Evolutionary conservation across 2,113 vertebrate genomes (phyloP), one percentile per base, ranked within the genome.

Genomic region (Oreochromis tanganicae): DNA sequence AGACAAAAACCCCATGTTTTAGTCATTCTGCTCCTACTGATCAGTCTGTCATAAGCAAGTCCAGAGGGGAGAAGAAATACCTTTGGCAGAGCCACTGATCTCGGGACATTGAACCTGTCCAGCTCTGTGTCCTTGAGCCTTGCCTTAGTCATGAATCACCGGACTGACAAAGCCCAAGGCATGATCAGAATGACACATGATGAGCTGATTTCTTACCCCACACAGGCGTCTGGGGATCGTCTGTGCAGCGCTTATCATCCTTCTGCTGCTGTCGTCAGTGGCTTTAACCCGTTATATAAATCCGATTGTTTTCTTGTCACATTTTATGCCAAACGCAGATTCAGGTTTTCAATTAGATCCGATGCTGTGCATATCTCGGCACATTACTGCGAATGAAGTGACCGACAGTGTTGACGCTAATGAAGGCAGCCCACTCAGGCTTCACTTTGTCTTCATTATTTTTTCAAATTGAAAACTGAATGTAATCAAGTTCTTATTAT

Each of bases 221-320:
- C 52, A 34, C 82, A 85, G 14, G 36, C n/a, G 5, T 84, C 80
- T 83, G 16, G 5, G 50, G 46, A 85, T 89, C 5, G 5, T 54
- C 87, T 88, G 36, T 81, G 21, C 80, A 55, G 59, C 52, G 83
- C 83, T 82, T 83, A 83, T 86, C 83, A 57, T 78, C 80, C 80
- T 80, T 56, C 87, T 57, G 83, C 86, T 91, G 91, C 82, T 87
- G 63, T 82, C 34, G 19, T 92, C 84, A 84, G 34, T 68, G 80
- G 86, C 82, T 29, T 38, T 78, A 29, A 86, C 38, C 78, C 80
- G 3, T 88, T 85, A 82, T 88, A 68, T 56, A 85, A 85, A 83
- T 56, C 55, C 14, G 43, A 83, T 83, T 91, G 73, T 91, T 84
- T 80, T 92, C 61, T 80, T 48, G 27, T 57, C 61, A 81, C 81